Evolutionary conservation across 2,888 invertebrate species (phyloP), one percentile per base, ranked within the genome.

Genomic region (Plebejus melissa): DNA sequence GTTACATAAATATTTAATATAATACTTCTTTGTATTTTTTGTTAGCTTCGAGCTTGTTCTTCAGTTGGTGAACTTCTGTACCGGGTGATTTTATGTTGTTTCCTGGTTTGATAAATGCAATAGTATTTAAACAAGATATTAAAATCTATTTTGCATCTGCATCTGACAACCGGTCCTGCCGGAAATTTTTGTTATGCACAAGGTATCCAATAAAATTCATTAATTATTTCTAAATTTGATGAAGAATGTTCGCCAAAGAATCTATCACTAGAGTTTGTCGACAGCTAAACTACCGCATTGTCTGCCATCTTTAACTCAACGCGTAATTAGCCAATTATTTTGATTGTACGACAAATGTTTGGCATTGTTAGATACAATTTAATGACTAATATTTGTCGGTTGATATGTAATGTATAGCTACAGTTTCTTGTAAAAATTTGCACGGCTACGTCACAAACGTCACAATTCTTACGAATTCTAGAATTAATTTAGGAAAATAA

Each of bases 161-260:
- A 54, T 54, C 54, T 16, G 13, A 65, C 11, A 32, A 65, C 65
- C 0, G 65, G 9, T 65, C 5, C 32, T 65, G 65, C 16, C 65
- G 65, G 65, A 65, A 65, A 65, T 13, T 65, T 65, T 65, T 16
- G 32, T 16, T 32, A 16, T 32, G 13, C 5, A 36, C 32, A 13
- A 36, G 65, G 32, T 36, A 5, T 16, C 65, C 13, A 16, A 65
- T 65, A 13, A 32, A 36, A 22, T 13, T 65, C 4, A 65, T 65
- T 36, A 32, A 36, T 65, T 65, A 65, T 65, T 36, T 32, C 65
- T 65, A 65, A 65, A 65, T 36, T 16, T 65, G 65, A 65, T 36
- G 65, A 65, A 65, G 65, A 65, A 65, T 72, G 13, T 50, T 54
- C 54, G 72, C 72, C 72, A 72, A 72, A 50, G 50, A 50, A 72